phyloP scores from a whole-genome alignment of 2,797 vertebrate species.

The Loriculus beryllinus region DNA sequence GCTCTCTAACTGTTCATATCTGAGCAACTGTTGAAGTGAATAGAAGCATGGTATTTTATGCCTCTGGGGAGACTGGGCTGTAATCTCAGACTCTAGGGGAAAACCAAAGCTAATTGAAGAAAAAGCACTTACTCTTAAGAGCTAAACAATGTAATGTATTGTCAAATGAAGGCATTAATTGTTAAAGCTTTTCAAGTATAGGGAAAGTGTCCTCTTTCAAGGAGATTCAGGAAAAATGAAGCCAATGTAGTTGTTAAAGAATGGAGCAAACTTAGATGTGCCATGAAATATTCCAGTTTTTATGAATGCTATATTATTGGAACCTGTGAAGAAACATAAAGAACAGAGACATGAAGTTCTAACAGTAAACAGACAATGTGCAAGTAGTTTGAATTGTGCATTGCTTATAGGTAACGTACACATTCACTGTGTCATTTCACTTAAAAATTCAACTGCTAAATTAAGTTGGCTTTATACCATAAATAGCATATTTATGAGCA shows the following conservation, averaged over 20 bases:
- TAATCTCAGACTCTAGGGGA: background rate
- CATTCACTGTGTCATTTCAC: background rate
- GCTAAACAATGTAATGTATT: background rate
- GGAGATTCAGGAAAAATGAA: background rate
- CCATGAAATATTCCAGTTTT: background rate
- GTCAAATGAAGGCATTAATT: background rate
- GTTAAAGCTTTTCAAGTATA: background rate
- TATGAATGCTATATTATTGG: background rate
- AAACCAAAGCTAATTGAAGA: background rate
- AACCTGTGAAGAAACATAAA: background rate
- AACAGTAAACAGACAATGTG: background rate
- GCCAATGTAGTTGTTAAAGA: background rate
- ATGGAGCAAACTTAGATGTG: background rate
- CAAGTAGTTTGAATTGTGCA: background rate
- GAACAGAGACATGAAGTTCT: background rate
- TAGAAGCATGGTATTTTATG: background rate
- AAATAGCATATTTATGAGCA: background rate
- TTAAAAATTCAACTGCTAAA: background rate
- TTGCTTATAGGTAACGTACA: background rate
- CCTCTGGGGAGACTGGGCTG: background rate
- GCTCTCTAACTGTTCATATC: background rate
- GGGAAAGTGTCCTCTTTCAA: background rate
- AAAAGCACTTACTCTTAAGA: background rate
- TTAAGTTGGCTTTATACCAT: background rate
- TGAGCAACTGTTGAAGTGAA: background rate